phyloP scores from a whole-genome alignment of 2,888 invertebrate genomes.

The Leptopilina myrica region DNA sequence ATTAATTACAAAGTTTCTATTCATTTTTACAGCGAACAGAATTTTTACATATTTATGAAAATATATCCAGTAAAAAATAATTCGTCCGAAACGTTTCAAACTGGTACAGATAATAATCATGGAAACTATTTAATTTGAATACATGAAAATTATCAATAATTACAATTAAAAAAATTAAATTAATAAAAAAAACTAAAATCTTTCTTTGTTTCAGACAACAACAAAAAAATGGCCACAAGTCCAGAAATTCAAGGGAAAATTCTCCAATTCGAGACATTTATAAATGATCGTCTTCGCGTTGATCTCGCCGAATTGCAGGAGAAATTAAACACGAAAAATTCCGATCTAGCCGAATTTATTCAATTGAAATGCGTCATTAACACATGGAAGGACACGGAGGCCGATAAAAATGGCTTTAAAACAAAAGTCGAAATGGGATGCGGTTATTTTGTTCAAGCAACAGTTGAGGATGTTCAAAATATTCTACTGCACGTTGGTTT shows the following conservation, averaged over 20 bases:
- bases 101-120: too few relatives aligned
- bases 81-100: too few relatives aligned
- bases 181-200: background rate
- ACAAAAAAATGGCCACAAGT: slow-evolving; percentile 57
- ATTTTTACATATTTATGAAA: too few relatives aligned
- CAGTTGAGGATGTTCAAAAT: slow-evolving; percentile 82
- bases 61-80: too few relatives aligned
- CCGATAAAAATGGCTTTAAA: slow-evolving; percentile 80
- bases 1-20: too few relatives aligned
- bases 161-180: background rate
- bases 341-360: slow-evolving; percentile 84
- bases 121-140: too few relatives aligned
- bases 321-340: slow-evolving; percentile 81
- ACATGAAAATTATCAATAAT: background rate
- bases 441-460: slow-evolving; percentile 89
- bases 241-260: slow-evolving; percentile 64
- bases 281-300: slow-evolving; percentile 87
- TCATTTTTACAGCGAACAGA: too few relatives aligned
- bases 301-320: slow-evolving; percentile 82
- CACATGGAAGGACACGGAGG: slow-evolving; percentile 79
- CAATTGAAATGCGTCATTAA: slow-evolving; percentile 84
- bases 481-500: slow-evolving; percentile 87
- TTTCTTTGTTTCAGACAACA: background rate
- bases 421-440: slow-evolving; percentile 90
- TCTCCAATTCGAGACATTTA: slow-evolving; percentile 82